phyloP scores from a whole-genome alignment of 2,888 invertebrate species.

The Pachydiplax longipennis region DNA sequence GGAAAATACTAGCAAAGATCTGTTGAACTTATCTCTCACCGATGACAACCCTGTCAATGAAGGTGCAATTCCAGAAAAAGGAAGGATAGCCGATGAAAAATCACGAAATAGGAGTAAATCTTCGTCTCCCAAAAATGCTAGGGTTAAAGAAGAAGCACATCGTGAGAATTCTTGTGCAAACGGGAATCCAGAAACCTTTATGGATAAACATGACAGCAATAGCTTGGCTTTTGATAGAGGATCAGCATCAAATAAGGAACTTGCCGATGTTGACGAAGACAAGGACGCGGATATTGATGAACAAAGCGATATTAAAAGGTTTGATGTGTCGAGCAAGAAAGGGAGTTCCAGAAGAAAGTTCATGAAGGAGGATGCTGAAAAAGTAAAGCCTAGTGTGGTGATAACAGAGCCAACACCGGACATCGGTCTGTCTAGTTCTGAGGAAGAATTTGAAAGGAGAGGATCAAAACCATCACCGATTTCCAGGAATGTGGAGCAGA shows the following conservation, averaged over 20 bases:
- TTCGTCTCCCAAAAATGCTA: neutral
- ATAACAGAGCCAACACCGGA: neutral
- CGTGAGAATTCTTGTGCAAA: neutral
- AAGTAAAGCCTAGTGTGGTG: neutral
- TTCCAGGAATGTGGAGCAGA: neutral
- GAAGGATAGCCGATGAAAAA: neutral
- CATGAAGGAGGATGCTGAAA: neutral
- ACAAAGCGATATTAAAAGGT: no score
- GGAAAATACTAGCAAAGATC: slow-evolving; percentile 21
- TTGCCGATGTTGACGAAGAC: neutral
- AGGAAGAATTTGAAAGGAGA: neutral
- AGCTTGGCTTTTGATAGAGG: neutral
- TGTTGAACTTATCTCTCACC: slow-evolving; percentile 7
- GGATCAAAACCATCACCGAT: neutral
- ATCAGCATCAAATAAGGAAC: neutral
- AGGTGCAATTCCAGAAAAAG: neutral
- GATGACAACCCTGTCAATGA: neutral
- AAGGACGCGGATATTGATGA: neutral
- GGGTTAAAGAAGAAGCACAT: neutral
- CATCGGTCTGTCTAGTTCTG: neutral
- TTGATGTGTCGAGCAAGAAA: neutral
- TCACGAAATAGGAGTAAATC: neutral
- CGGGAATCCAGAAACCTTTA: neutral
- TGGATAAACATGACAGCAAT: neutral
- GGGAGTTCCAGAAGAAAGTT: neutral